Conservation (phyloP, 2,888 invertebrate genomes). For the Pyrocoelia pectoralis region DNA sequence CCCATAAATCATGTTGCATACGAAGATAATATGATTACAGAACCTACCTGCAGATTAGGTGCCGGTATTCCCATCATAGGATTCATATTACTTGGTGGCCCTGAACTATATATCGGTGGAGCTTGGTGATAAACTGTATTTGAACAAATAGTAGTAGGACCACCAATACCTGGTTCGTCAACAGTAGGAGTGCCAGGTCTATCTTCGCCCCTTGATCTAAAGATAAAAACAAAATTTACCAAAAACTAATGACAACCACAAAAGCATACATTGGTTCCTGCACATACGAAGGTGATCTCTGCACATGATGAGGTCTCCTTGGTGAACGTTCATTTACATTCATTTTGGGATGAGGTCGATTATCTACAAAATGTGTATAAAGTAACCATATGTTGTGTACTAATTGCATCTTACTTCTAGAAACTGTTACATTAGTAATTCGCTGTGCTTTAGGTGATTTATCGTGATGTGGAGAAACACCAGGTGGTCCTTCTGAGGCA, state of each 20-base stretch:
- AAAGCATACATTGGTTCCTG: slow-evolving; percentile 28
- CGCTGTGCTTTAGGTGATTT: slow-evolving; percentile 48
- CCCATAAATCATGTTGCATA: no score
- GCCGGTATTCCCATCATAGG: slow-evolving; percentile 48
- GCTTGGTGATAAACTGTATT: slow-evolving; percentile 37
- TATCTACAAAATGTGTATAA: neutral
- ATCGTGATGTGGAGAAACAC: slow-evolving; percentile 51
- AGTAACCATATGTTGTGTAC: neutral
- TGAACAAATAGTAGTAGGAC: slow-evolving; percentile 17
- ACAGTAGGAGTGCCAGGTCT: slow-evolving; percentile 77
- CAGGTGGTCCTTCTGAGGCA: slow-evolving; percentile 54
- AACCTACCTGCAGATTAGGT: slow-evolving; percentile 44
- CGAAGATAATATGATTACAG: no score
- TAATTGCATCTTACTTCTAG: slow-evolving; percentile 22
- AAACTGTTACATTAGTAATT: slow-evolving; percentile 40
- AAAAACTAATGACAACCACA: neutral
- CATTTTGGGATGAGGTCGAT: slow-evolving; percentile 9
- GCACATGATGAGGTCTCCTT: slow-evolving; percentile 33
- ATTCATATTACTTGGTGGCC: slow-evolving; percentile 47
- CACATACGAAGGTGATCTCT: slow-evolving; percentile 34
- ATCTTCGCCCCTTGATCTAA: slow-evolving; percentile 61
- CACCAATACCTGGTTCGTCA: slow-evolving; percentile 63
- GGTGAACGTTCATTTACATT: slow-evolving; percentile 37
- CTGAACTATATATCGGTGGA: slow-evolving; percentile 40
- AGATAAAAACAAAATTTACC: neutral